phyloP scores from a whole-genome alignment of 2,888 invertebrate genomes.

The Ferrisia virgata region DNA sequence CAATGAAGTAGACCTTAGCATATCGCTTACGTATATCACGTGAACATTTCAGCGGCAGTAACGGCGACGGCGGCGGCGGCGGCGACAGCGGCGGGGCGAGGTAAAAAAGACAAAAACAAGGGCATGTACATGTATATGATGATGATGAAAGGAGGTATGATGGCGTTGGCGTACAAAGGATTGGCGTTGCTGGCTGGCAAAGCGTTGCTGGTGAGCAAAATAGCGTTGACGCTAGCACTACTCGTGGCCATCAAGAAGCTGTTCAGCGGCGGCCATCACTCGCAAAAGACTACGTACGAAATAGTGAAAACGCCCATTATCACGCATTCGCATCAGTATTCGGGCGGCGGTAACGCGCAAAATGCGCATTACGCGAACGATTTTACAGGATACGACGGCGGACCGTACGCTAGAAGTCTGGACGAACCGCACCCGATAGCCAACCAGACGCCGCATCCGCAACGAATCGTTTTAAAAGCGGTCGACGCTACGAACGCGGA shows the following conservation, averaged over 20 bases:
- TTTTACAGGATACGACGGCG: slow-evolving; percentile 55
- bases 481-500: neutral
- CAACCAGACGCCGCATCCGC: neutral
- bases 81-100: slow-evolving; percentile 55
- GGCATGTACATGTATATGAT: slow-evolving; percentile 64
- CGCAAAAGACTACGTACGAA: slow-evolving; percentile 77
- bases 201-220: slow-evolving; percentile 52
- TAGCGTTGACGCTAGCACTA: slow-evolving; percentile 52
- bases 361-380: slow-evolving; percentile 51
- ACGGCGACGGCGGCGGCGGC: slow-evolving; percentile 47
- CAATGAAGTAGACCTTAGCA: too few relatives aligned
- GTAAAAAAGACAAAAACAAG: slow-evolving; percentile 64
- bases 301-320: slow-evolving; percentile 83
- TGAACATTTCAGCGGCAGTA: neutral
- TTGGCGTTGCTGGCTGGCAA: slow-evolving; percentile 60
- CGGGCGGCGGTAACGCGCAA: slow-evolving; percentile 58
- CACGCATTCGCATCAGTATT: slow-evolving; percentile 70
- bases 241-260: slow-evolving; percentile 63
- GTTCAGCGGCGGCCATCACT: slow-evolving; percentile 55
- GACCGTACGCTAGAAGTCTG: slow-evolving; percentile 51
- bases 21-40: neutral
- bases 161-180: slow-evolving; percentile 71
- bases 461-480: neutral
- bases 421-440: slow-evolving; percentile 34
- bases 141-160: slow-evolving; percentile 68